phyloP scores from a whole-genome alignment of 2,888 invertebrate genomes.

The Eupithecia inturbata region DNA sequence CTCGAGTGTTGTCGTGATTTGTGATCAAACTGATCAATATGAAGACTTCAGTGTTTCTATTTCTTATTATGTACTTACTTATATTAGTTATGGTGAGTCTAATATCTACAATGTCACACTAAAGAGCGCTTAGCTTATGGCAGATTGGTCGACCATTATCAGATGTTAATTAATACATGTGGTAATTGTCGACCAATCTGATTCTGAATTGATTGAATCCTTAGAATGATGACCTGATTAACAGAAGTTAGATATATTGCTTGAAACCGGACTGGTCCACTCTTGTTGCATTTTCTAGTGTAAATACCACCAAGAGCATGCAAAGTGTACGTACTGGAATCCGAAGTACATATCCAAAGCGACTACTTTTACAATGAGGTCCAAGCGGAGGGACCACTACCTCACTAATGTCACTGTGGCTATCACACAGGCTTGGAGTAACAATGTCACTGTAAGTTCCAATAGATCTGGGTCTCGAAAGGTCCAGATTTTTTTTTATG shows the following conservation, averaged over 20 bases:
- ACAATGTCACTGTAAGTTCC: constrained; percentile 12
- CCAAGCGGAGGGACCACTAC: background rate
- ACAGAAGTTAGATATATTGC: no score
- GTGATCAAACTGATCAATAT: background rate
- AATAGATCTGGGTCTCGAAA: background rate
- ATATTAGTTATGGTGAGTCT: background rate
- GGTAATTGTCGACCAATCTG: no score
- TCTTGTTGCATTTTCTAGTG: background rate
- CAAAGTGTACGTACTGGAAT: background rate
- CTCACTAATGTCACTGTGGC: constrained; percentile 1
- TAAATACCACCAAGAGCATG: background rate
- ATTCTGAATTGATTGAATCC: no score
- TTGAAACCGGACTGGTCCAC: background rate
- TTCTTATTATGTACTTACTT: background rate
- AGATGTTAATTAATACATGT: no score
- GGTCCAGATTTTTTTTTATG: no score
- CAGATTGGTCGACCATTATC: no score
- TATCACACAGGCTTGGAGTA: background rate
- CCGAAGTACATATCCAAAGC: constrained; percentile 7
- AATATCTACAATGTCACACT: background rate
- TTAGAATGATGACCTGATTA: no score
- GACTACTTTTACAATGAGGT: background rate
- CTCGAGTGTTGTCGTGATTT: background rate
- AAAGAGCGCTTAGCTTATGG: background rate
- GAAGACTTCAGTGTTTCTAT: background rate